Evolutionary conservation across 2,888 invertebrate genomes (phyloP).

Genomic region (Eurytoma adleriae): DNA sequence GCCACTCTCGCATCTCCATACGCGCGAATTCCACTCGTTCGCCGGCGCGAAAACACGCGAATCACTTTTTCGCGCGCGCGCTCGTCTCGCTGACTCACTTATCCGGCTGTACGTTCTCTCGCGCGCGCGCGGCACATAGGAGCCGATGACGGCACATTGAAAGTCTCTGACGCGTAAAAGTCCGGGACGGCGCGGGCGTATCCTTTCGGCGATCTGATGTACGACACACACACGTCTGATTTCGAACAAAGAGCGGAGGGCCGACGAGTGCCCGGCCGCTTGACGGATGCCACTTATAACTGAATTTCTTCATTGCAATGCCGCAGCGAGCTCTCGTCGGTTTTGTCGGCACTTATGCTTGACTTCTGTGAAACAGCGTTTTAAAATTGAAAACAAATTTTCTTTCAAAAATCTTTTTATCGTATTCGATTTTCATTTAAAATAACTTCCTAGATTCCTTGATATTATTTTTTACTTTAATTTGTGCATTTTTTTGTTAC

Average conservation of each 20-base stretch:
- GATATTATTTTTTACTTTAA: background rate
- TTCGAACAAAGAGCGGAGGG: conserved; percentile 2
- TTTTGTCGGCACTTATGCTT: background rate
- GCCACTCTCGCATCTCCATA: background rate
- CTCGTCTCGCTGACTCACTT: conserved; percentile 26
- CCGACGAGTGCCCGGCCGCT: background rate
- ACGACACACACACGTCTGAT: background rate
- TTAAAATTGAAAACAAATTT: no score
- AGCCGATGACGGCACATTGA: conserved; percentile 1
- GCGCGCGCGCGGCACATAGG: background rate
- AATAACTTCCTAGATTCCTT: background rate
- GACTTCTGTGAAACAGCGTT: no score
- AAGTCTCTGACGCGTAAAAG: conserved; percentile 11
- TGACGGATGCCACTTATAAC: background rate
- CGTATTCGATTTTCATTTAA: background rate
- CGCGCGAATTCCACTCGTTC: background rate
- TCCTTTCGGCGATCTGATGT: conserved; percentile 10
- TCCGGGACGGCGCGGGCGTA: background rate
- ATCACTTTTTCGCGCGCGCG: background rate
- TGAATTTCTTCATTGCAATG: background rate
- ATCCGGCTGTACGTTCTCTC: background rate
- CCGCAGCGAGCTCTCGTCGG: background rate
- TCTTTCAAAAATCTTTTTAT: no score
- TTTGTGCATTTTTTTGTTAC: conserved; percentile 36
- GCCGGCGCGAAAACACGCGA: conserved; percentile 7